Evolutionary conservation across 2,888 invertebrate genomes (phyloP).

Genomic region (Parnassius smintheus): DNA sequence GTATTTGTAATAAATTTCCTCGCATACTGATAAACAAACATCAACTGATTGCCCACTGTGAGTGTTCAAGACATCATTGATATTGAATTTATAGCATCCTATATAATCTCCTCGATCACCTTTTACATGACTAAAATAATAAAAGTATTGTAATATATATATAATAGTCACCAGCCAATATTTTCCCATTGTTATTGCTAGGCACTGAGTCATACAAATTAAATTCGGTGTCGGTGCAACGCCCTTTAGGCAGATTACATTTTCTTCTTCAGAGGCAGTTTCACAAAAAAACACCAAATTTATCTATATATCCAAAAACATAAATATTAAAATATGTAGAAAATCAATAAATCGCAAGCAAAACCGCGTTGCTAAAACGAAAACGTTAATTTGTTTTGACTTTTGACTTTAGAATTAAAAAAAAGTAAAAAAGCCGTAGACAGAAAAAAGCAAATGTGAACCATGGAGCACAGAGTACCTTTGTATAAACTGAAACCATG

Average conservation of each 20-base stretch:
- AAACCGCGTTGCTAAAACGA: slow-evolving; percentile 5
- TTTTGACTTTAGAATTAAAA: not conserved
- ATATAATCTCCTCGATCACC: slow-evolving; percentile 69
- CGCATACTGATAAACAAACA: slow-evolving; percentile 70
- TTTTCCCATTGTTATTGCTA: slow-evolving; percentile 58
- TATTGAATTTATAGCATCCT: slow-evolving; percentile 63
- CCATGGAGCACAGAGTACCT: too few species aligned
- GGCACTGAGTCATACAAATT: slow-evolving; percentile 41
- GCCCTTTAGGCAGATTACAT: slow-evolving; percentile 21
- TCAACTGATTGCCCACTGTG: slow-evolving; percentile 75
- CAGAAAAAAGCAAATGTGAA: too few species aligned
- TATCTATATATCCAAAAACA: not conserved
- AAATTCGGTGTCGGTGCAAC: slow-evolving; percentile 28
- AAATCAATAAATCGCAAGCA: slow-evolving; percentile 26
- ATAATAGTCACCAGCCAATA: slow-evolving; percentile 36
- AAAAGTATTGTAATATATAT: slow-evolving; percentile 34
- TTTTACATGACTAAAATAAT: slow-evolving; percentile 30
- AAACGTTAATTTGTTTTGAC: slow-evolving; percentile 15
- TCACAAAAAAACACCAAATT: slow-evolving; percentile 3
- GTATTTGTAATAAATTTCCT: slow-evolving; percentile 70
- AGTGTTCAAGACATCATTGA: slow-evolving; percentile 60
- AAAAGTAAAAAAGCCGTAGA: too few species aligned
- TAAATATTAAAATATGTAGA: not conserved
- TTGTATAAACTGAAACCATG: too few species aligned
- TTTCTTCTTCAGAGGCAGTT: slow-evolving; percentile 1